A percentile compares a stretch with the other conserved stretches of the same genome.
Conservation (phyloP, 2,888 invertebrate genomes). For the Halictus quadricinctus region DNA sequence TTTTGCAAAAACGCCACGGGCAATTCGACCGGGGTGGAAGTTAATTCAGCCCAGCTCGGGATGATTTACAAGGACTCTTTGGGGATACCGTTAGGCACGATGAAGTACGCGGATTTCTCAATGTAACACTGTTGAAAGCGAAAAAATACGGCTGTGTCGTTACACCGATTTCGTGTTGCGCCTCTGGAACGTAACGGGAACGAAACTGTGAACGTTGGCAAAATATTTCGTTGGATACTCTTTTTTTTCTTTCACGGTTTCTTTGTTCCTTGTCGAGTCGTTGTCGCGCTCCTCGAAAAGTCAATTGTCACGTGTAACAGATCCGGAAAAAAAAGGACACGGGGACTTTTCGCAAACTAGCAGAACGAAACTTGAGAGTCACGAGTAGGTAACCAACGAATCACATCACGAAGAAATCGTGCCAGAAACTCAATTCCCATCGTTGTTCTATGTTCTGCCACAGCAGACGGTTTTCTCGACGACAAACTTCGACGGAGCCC, state of each 20-base stretch:
- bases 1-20: conserved; percentile 13
- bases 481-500: neutral
- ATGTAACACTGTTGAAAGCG: neutral
- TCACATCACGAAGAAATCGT: conserved; percentile 23
- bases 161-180: neutral
- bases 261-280: neutral
- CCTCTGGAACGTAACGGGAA: neutral
- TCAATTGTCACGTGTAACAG: neutral
- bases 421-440: conserved; percentile 10
- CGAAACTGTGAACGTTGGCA: neutral
- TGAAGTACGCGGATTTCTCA: neutral
- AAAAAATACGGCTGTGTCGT: neutral
- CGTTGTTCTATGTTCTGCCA: neutral
- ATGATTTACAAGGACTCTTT: neutral
- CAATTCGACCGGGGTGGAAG: conserved; percentile 12
- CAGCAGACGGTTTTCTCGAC: neutral
- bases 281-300: neutral
- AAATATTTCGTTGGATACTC: neutral
- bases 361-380: neutral
- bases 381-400: neutral
- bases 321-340: neutral
- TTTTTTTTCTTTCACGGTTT: neutral
- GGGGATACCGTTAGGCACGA: neutral
- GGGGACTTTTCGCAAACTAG: conserved; percentile 1
- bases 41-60: conserved; percentile 1